Conservation (phyloP, 2,888 invertebrate genomes). For the Boloria euphrosyne region DNA sequence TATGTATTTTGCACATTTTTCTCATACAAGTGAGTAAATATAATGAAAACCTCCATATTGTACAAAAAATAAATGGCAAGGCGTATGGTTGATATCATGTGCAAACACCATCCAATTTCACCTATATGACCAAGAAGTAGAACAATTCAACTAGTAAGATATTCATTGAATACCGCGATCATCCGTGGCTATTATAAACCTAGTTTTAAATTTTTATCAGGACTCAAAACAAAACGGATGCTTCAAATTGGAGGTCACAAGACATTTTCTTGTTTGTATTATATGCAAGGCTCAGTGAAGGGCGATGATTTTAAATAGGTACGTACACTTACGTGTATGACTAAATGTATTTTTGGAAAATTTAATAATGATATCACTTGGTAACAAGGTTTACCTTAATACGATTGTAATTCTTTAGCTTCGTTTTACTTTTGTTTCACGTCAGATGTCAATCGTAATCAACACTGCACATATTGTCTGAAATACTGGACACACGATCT, state of each 20-base stretch:
- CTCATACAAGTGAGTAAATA: no score
- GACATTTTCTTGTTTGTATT: slow-evolving; percentile 71
- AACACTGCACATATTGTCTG: slow-evolving; percentile 75
- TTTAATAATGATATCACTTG: slow-evolving; percentile 19
- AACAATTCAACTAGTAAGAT: slow-evolving; percentile 43
- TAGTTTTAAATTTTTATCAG: neutral
- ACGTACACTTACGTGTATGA: slow-evolving; percentile 22
- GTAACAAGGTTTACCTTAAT: slow-evolving; percentile 54
- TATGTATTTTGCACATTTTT: no score
- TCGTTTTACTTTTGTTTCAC: slow-evolving; percentile 71
- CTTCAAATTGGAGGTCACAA: slow-evolving; percentile 67
- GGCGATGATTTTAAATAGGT: slow-evolving; percentile 48
- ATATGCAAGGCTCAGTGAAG: slow-evolving; percentile 55
- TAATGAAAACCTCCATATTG: no score
- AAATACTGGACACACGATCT: slow-evolving; percentile 59
- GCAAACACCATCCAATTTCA: slow-evolving; percentile 61
- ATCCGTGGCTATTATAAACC: neutral
- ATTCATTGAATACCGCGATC: slow-evolving; percentile 16
- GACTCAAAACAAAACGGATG: slow-evolving; percentile 49
- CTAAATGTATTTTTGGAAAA: slow-evolving; percentile 24
- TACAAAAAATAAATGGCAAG: no score
- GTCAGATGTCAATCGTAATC: slow-evolving; percentile 78
- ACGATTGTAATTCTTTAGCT: slow-evolving; percentile 42
- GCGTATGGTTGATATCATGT: slow-evolving; percentile 40
- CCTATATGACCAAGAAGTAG: slow-evolving; percentile 61